These are phyloP conservation scores for Epirrhoe tristata DNA, from an alignment of 2,888 invertebrate species.

Conservation along the genomic window DNA sequence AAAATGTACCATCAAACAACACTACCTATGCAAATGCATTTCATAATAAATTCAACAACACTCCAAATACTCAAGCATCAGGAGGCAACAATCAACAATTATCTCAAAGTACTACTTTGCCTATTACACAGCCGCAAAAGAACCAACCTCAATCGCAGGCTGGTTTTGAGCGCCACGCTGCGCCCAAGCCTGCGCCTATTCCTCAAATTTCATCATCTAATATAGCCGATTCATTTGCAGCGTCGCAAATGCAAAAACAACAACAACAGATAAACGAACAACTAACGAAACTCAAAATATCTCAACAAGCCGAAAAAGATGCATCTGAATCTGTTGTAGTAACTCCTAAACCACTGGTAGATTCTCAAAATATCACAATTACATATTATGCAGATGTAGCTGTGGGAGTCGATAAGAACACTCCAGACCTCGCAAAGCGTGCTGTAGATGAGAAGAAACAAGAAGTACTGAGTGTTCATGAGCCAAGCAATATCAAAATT, in stretches of 20 bases:
- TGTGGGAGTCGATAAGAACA: slow-evolving; percentile 60
- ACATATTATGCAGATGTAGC: slow-evolving; percentile 60
- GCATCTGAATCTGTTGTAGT: slow-evolving; percentile 69
- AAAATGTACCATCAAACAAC: slow-evolving; percentile 39
- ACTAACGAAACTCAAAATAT: slow-evolving; percentile 60
- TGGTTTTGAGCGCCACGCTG: slow-evolving; percentile 56
- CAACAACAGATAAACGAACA: slow-evolving; percentile 54
- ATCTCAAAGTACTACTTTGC: slow-evolving; percentile 51
- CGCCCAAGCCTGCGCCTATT: slow-evolving; percentile 48
- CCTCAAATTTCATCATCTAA: slow-evolving; percentile 48
- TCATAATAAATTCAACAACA: slow-evolving; percentile 58
- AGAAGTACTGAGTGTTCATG: slow-evolving; percentile 66
- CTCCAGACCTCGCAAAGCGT: slow-evolving; percentile 62
- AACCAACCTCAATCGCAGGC: slow-evolving; percentile 51
- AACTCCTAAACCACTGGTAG: slow-evolving; percentile 67
- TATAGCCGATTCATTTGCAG: slow-evolving; percentile 55
- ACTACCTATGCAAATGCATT: slow-evolving; percentile 45
- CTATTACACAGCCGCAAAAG: slow-evolving; percentile 55
- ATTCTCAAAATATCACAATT: slow-evolving; percentile 56
- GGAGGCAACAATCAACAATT: slow-evolving; percentile 54
- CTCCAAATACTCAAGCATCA: slow-evolving; percentile 52
- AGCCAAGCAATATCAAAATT: slow-evolving; percentile 64
- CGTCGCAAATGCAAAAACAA: slow-evolving; percentile 61
- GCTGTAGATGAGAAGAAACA: slow-evolving; percentile 68
- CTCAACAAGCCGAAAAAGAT: slow-evolving; percentile 73